Conservation (phyloP, 2,888 invertebrate species). For the Hirtodrosophila cameraria region DNA sequence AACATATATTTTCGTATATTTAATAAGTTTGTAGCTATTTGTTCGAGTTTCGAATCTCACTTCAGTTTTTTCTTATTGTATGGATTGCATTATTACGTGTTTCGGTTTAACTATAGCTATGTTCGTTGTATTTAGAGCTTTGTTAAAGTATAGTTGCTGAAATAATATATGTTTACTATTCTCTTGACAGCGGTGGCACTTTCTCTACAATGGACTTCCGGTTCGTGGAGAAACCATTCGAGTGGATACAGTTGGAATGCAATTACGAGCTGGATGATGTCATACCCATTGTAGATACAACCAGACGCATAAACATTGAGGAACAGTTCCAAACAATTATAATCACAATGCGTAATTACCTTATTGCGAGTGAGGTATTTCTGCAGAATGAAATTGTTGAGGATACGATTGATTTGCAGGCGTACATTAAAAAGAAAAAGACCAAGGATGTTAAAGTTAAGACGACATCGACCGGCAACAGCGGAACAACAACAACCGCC, state of each 20-base stretch:
- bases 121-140: conserved; percentile 42
- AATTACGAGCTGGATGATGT: conserved; percentile 90
- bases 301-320: conserved; percentile 83
- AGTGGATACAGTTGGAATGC: conserved; percentile 91
- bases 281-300: conserved; percentile 88
- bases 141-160: background rate
- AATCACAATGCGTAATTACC: conserved; percentile 65
- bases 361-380: conserved; percentile 88
- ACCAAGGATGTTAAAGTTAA: conserved; percentile 47
- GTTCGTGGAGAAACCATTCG: conserved; percentile 88
- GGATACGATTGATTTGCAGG: conserved; percentile 87
- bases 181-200: conserved; percentile 84
- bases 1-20: conserved; percentile 21
- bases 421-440: conserved; percentile 86
- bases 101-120: conserved; percentile 40
- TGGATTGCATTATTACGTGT: conserved; percentile 67
- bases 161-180: conserved; percentile 3
- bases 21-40: conserved; percentile 35
- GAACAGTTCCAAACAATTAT: conserved; percentile 81
- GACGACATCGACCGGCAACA: conserved; percentile 9
- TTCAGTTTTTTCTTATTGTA: conserved; percentile 42
- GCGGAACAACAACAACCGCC: conserved; percentile 11
- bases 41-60: conserved; percentile 11
- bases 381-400: conserved; percentile 90
- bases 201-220: conserved; percentile 91